Evolutionary conservation across 2,797 vertebrate species (phyloP).

Genomic region (Anableps anableps): DNA sequence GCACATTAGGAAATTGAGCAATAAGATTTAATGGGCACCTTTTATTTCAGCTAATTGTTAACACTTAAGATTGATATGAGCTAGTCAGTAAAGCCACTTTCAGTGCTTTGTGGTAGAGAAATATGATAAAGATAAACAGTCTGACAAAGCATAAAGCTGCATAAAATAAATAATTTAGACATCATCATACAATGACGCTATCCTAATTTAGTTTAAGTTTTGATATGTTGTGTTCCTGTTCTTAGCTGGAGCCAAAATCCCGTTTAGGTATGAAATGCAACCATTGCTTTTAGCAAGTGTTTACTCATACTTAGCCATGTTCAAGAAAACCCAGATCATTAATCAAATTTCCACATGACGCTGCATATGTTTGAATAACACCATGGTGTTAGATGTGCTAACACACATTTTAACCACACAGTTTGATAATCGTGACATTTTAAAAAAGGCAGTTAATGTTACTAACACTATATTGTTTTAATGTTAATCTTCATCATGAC

Average conservation of each 20-base stretch:
- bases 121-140: conserved; percentile 27
- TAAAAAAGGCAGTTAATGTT: too few species aligned
- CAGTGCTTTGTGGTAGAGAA: conserved; percentile 35
- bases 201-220: neutral
- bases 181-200: neutral
- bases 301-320: neutral
- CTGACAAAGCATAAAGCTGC: conserved; percentile 20
- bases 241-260: neutral
- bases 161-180: neutral
- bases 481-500: neutral
- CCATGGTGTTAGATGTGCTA: neutral
- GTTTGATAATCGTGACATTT: too few species aligned
- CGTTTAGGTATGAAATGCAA: neutral
- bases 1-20: conserved; percentile 16
- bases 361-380: neutral
- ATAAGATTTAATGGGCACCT: conserved; percentile 36
- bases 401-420: neutral
- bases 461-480: neutral
- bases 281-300: neutral
- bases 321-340: neutral
- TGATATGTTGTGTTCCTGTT: conserved; percentile 8
- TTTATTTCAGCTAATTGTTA: conserved; percentile 54
- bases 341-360: neutral
- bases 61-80: conserved; percentile 54
- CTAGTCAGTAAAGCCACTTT: conserved; percentile 48